Evolutionary conservation across 2,888 invertebrate species (phyloP), one percentile per base, ranked within the genome.

Genomic region (Sarcophaga caerulescens): DNA sequence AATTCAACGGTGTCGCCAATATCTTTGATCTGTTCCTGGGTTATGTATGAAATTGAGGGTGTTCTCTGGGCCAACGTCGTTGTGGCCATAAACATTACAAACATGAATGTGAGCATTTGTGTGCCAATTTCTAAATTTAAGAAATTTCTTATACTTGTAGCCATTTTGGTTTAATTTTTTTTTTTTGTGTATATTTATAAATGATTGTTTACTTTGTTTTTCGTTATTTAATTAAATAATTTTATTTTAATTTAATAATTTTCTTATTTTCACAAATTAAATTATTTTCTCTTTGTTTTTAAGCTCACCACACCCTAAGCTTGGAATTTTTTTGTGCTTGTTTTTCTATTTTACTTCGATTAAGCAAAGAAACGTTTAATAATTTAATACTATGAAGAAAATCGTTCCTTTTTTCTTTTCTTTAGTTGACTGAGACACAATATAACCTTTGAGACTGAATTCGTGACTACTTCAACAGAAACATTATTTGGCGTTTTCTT

Each of bases 11-110:
- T 96, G 6, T 97, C 97, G 1, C 98, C 98, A 83, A 98, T 98
- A 92, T 98, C 98, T 90, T 97, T 96, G 71, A 98, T 97, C 94
- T 98, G 98, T 91, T 97, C 97, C 91, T 98, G 98, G 0, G 98
- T 97, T 88, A 98, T 97, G 90, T 97, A 97, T 0, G 98, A 97
- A 90, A 98, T 98, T 1, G 97, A 97, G 1, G 98, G 98, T 0
- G 97, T 97, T 88, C 97, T 94, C 91, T 97, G 97, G 47, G 94
- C 94, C 78, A 88, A 83, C 25, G 87, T 21, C 52, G 60, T 3
- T 60, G 89, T 70, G 8, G 84, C 79, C 23, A 88, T 63, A 19
- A 88, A 57, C 45, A 89, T 23, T 47, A 89, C 66, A 79, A 79
- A 75, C 52, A 52, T 5, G 44, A 62, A 65, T 66, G 83, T 84